Percentiles rank a stretch among this genome's conserved stretches.
Conservation (phyloP, 2,113 vertebrate species). For the Macrotis lagotis region DNA sequence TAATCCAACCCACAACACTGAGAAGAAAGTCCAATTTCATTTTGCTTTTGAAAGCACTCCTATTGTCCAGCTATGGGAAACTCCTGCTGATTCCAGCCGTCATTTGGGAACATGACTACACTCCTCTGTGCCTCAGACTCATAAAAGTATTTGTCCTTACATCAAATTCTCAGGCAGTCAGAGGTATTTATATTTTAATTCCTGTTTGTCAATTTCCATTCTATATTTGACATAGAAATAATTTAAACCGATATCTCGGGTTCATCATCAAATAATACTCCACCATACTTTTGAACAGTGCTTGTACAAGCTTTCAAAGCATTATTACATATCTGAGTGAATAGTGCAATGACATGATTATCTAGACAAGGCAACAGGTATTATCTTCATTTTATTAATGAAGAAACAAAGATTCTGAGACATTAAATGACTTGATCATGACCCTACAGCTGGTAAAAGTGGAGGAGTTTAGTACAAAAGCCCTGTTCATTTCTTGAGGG, state of each 20-base stretch:
- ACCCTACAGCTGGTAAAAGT: not conserved
- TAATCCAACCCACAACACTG: constrained; percentile 72
- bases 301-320: not conserved
- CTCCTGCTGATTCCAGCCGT: constrained; percentile 95
- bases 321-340: not conserved
- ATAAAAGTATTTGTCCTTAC: constrained; percentile 96
- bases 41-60: constrained; percentile 90
- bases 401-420: not conserved
- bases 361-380: too few species aligned
- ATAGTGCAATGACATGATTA: not conserved
- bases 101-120: constrained; percentile 98
- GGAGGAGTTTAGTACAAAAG: not conserved
- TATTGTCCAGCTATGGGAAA: constrained; percentile 97
- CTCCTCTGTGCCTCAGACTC: constrained; percentile 91
- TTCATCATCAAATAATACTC: not conserved
- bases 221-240: not conserved
- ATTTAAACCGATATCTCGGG: not conserved
- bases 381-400: not conserved
- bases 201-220: not conserved
- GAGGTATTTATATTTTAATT: constrained; percentile 84
- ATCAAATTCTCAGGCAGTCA: constrained; percentile 94
- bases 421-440: not conserved
- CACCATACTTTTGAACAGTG: not conserved
- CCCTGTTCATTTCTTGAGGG: not conserved
- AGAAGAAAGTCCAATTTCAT: constrained; percentile 77